A percentile compares a stretch with the other conserved stretches of the same genome.
Evolutionary conservation across 2,113 vertebrate genomes (phyloP).

Genomic region (Struthio camelus): DNA sequence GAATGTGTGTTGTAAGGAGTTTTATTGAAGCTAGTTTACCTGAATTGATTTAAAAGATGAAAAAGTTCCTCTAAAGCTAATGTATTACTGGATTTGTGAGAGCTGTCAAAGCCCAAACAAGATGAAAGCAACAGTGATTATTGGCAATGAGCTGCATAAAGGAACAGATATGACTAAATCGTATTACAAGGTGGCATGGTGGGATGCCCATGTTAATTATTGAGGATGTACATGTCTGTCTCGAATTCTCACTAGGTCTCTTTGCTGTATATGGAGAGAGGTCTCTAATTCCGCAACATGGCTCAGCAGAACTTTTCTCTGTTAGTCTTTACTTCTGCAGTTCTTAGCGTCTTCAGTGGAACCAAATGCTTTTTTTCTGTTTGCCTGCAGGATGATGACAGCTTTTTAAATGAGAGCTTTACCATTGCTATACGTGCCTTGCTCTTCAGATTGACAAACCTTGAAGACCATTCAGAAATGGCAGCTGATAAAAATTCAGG

Average conservation of each 20-base stretch:
- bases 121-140: neutral
- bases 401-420: neutral
- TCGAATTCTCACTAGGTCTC: neutral
- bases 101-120: neutral
- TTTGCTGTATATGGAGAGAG: neutral
- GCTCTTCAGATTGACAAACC: neutral
- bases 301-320: neutral
- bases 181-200: neutral
- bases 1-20: neutral
- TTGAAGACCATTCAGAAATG: neutral
- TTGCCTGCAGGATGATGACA: neutral
- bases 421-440: neutral
- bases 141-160: neutral
- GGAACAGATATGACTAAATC: neutral
- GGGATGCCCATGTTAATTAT: neutral
- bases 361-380: neutral
- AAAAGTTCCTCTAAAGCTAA: neutral
- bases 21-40: neutral
- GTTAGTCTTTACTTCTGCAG: neutral
- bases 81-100: neutral
- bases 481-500: neutral
- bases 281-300: neutral
- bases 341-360: neutral
- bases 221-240: neutral
- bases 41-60: neutral